These are phyloP conservation scores for Ennomos quercinarius DNA, from an alignment of 2,888 invertebrate species.

Conservation along the genomic window DNA sequence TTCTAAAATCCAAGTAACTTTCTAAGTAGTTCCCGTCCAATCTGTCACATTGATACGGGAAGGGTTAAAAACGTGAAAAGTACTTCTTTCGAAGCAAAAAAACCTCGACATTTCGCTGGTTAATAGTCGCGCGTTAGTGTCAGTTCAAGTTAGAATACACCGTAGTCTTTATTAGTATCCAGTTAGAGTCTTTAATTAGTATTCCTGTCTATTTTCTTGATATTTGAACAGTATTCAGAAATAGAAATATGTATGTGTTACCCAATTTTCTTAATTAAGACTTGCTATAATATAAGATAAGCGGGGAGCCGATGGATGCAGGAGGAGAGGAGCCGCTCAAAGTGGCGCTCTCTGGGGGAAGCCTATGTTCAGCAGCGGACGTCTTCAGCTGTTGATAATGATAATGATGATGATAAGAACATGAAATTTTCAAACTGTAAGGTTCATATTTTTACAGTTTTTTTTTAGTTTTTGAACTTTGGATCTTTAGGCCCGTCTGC, in stretches of 20 bases:
- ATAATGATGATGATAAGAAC: too few species aligned
- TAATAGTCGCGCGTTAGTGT: slow-evolving; percentile 7
- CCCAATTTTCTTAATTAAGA: neutral
- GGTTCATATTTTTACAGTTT: too few species aligned
- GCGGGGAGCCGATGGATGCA: too few species aligned
- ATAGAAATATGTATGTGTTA: neutral
- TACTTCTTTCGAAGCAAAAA: slow-evolving; percentile 12
- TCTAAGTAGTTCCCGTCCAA: slow-evolving; percentile 57
- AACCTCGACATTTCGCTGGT: neutral
- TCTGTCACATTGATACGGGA: slow-evolving; percentile 53
- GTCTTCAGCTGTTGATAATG: too few species aligned
- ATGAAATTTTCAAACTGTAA: too few species aligned
- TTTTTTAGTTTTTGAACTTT: too few species aligned
- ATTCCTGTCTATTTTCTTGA: neutral
- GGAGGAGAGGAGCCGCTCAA: too few species aligned
- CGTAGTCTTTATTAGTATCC: slow-evolving; percentile 15
- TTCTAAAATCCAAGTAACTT: slow-evolving; percentile 41
- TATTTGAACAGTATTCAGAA: neutral
- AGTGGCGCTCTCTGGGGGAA: too few species aligned
- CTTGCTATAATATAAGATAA: too few species aligned
- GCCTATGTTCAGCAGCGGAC: too few species aligned
- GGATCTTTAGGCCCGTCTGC: too few species aligned
- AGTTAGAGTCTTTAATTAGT: slow-evolving; percentile 3
- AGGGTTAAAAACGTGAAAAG: slow-evolving; percentile 45
- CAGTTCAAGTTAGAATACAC: slow-evolving; percentile 14